phyloP scores from a whole-genome alignment of 2,797 vertebrate genomes.

The Thamnophis elegans region DNA sequence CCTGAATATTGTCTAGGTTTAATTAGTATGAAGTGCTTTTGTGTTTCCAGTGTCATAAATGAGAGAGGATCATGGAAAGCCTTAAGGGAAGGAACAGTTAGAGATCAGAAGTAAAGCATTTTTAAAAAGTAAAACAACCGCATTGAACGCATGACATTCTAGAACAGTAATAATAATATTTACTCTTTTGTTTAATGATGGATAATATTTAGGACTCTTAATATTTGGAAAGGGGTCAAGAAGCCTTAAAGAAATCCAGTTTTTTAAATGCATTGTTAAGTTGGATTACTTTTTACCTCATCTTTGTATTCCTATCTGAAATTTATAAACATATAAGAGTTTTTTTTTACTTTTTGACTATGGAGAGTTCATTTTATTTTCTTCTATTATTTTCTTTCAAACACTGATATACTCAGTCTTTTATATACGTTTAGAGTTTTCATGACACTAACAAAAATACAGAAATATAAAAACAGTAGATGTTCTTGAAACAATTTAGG shows the following conservation, averaged over 20 bases:
- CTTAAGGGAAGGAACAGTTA: neutral
- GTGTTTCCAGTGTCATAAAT: neutral
- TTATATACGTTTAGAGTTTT: neutral
- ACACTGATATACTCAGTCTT: neutral
- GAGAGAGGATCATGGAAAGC: conserved; percentile 10
- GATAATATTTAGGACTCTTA: neutral
- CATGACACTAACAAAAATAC: neutral
- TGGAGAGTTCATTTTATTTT: neutral
- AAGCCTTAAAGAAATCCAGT: neutral
- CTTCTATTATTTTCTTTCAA: neutral
- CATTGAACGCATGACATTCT: neutral
- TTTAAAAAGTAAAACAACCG: neutral
- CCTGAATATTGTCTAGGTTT: neutral
- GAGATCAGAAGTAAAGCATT: neutral
- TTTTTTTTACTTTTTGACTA: neutral
- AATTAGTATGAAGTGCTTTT: conserved; percentile 13
- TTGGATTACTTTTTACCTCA: neutral
- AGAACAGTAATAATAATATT: neutral
- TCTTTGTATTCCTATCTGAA: neutral
- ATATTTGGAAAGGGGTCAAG: neutral
- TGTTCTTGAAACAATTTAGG: neutral
- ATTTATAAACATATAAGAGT: neutral
- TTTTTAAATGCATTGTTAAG: neutral
- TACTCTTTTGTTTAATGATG: neutral
- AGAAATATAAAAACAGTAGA: neutral